Percentiles rank a stretch among this genome's conserved stretches.
These are phyloP conservation scores for Pogonocichla stellata DNA, from an alignment of 2,113 vertebrate genomes.

Conservation along the genomic window DNA sequence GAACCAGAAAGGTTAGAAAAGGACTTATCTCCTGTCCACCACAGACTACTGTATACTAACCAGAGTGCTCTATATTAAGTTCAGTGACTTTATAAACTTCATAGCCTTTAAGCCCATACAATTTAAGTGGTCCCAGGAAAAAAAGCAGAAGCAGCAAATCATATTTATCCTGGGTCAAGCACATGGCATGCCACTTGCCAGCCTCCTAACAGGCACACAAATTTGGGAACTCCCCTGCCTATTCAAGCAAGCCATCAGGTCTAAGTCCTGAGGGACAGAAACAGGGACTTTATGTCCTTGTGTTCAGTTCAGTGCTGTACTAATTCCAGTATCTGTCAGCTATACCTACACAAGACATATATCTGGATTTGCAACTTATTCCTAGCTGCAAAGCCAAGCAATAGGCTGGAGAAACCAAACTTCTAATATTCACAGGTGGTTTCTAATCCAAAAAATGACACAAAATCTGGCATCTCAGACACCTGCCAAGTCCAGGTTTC, in stretches of 20 bases:
- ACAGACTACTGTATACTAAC: not conserved
- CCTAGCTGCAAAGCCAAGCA: not conserved
- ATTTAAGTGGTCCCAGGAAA: not conserved
- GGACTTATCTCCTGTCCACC: not conserved
- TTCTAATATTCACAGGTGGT: not conserved
- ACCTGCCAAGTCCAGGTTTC: not conserved
- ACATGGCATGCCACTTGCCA: not conserved
- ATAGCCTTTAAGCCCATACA: not conserved
- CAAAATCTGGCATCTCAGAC: not conserved
- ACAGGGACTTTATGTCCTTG: not conserved
- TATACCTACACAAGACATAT: too few relatives aligned
- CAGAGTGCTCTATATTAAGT: not conserved
- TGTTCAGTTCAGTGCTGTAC: not conserved
- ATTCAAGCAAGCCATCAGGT: not conserved
- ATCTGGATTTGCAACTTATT: not conserved
- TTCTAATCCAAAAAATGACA: constrained; percentile 1
- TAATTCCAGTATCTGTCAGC: not conserved
- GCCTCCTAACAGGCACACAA: not conserved
- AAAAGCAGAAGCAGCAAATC: not conserved
- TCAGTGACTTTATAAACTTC: not conserved
- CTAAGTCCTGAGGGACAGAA: not conserved
- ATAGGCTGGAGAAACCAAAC: not conserved
- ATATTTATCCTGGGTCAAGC: not conserved
- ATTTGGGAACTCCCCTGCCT: not conserved
- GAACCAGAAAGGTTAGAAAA: not conserved